Evolutionary conservation across 1,140 invertebrate species (phyloP).

Genomic region (Drosophila sucinea): DNA sequence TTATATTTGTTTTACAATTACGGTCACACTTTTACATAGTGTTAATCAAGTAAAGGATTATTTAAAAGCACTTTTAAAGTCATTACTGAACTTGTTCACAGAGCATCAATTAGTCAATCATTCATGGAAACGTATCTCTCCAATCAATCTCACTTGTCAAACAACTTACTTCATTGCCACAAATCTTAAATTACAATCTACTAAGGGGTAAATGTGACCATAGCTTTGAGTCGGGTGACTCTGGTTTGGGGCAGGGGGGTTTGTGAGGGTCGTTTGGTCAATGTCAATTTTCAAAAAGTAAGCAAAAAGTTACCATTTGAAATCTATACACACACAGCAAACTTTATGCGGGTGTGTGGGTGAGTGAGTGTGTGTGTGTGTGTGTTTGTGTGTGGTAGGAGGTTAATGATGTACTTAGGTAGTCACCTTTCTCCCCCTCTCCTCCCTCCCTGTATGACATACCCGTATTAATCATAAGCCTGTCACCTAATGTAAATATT

Average conservation of each 20-base stretch:
- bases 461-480: conserved; percentile 72
- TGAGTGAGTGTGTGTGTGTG: background rate
- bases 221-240: background rate
- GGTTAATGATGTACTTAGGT: conserved; percentile 61
- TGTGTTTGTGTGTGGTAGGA: conserved; percentile 10
- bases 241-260: no score
- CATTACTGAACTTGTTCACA: conserved; percentile 1
- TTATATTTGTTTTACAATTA: background rate
- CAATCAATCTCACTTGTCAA: conserved; percentile 15
- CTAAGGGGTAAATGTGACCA: conserved; percentile 23
- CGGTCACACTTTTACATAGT: background rate
- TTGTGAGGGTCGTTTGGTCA: conserved; percentile 39
- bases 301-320: conserved; percentile 57
- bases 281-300: conserved; percentile 45
- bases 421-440: conserved; percentile 12
- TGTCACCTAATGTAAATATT: conserved; percentile 78
- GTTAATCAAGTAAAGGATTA: background rate
- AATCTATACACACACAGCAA: conserved; percentile 48
- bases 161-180: background rate
- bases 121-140: background rate
- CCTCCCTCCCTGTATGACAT: background rate
- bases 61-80: background rate
- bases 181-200: conserved; percentile 62
- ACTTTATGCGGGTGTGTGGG: conserved; percentile 33
- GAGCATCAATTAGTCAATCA: conserved; percentile 24